A percentile compares a stretch with the other conserved stretches of the same genome.
Evolutionary conservation across 2,888 invertebrate genomes (phyloP).

Genomic region (Lottia scabra): DNA sequence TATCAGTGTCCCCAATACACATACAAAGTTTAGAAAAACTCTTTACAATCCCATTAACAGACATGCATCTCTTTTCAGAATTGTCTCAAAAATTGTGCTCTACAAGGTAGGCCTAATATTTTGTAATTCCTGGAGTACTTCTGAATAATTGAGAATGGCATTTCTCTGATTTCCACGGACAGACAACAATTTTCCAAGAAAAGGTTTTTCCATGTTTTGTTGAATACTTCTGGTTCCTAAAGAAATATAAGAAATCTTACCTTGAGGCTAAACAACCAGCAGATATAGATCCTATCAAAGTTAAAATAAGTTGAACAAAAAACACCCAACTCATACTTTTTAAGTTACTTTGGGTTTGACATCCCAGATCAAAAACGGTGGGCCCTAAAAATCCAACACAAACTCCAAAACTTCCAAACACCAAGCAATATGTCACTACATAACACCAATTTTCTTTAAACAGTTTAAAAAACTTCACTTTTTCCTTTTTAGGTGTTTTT

Average conservation of each 20-base stretch:
- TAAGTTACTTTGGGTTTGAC: constrained; percentile 69
- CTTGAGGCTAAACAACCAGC: constrained; percentile 68
- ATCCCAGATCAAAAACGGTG: constrained; percentile 70
- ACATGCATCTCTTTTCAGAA: too few species aligned
- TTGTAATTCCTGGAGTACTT: too few species aligned
- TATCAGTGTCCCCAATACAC: too few species aligned
- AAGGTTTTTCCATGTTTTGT: too few species aligned
- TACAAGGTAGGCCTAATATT: too few species aligned
- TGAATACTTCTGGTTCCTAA: too few species aligned
- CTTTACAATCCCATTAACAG: too few species aligned
- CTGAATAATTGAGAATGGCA: too few species aligned
- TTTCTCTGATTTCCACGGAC: too few species aligned
- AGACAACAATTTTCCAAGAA: too few species aligned
- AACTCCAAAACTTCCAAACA: constrained; percentile 72
- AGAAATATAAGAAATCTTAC: constrained; percentile 50
- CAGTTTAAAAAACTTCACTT: constrained; percentile 61
- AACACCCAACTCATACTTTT: constrained; percentile 71
- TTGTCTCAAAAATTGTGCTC: too few species aligned
- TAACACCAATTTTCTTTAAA: constrained; percentile 67
- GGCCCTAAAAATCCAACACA: constrained; percentile 72
- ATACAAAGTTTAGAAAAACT: too few species aligned
- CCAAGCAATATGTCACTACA: constrained; percentile 69
- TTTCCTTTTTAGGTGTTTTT: constrained; percentile 29
- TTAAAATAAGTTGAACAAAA: constrained; percentile 70
- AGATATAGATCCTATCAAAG: constrained; percentile 70